These are phyloP conservation scores for Apantesis nais DNA, from an alignment of 2,888 invertebrate species.

Conservation along the genomic window DNA sequence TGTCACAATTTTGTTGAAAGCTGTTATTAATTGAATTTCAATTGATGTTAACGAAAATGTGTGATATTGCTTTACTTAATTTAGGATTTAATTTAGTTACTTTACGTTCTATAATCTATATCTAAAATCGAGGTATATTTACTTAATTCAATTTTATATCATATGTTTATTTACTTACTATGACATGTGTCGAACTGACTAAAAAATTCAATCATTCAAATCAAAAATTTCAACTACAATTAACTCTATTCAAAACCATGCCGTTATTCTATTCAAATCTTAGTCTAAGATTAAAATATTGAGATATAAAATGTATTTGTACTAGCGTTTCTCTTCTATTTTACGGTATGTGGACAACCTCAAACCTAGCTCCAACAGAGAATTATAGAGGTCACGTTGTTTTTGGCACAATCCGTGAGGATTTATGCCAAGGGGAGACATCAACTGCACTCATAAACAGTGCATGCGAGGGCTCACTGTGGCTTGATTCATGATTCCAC, in stretches of 20 bases:
- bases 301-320: constrained; percentile 56
- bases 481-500: constrained; percentile 66
- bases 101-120: background rate
- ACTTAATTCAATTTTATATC: background rate
- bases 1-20: constrained; percentile 25
- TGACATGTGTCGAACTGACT: background rate
- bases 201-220: too few species aligned
- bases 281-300: background rate
- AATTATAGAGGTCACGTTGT: constrained; percentile 66
- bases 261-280: constrained; percentile 29
- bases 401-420: constrained; percentile 70
- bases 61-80: background rate
- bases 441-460: constrained; percentile 81
- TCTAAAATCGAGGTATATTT: background rate
- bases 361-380: constrained; percentile 58
- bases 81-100: background rate
- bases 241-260: background rate
- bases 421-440: constrained; percentile 75
- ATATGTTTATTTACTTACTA: background rate
- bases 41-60: constrained; percentile 7
- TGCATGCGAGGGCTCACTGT: constrained; percentile 63
- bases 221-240: background rate
- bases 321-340: constrained; percentile 58
- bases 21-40: constrained; percentile 19
- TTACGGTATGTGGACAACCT: constrained; percentile 56